Conservation (phyloP, 2,797 vertebrate species). For the Gallinago nigripennis region DNA sequence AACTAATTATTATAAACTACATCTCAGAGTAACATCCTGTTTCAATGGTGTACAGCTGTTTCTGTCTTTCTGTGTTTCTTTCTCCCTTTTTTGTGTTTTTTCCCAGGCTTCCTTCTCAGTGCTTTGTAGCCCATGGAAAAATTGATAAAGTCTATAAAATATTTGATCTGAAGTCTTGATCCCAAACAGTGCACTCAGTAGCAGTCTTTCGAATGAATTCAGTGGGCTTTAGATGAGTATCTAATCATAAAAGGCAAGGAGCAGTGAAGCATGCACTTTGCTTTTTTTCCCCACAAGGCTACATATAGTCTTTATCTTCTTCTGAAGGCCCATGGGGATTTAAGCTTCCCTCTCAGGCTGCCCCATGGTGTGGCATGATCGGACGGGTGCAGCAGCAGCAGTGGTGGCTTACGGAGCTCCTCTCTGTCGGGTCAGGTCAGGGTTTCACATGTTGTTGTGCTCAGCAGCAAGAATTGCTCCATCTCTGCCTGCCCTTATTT, state of each 20-base stretch:
- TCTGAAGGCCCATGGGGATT: not conserved
- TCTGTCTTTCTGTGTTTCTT: not conserved
- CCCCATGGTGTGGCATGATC: not conserved
- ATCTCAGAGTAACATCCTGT: not conserved
- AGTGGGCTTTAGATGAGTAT: not conserved
- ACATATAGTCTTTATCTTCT: not conserved
- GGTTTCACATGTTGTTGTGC: not conserved
- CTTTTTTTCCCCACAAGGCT: not conserved
- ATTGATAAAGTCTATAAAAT: not conserved
- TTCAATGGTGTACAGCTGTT: constrained; percentile 31
- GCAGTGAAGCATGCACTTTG: not conserved
- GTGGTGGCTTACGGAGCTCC: not conserved
- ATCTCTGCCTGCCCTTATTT: not conserved
- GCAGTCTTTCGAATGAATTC: not conserved
- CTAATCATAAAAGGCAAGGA: not conserved
- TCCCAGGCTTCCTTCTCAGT: not conserved
- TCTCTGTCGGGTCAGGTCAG: not conserved
- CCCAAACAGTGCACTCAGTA: not conserved
- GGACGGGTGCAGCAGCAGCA: not conserved
- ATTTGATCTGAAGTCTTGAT: not conserved
- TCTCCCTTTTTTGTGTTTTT: not conserved
- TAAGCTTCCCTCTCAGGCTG: not conserved
- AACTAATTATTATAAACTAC: constrained; percentile 36
- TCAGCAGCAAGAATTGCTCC: not conserved
- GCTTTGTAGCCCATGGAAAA: not conserved